A percentile compares a stretch with the other conserved stretches of the same genome.
phyloP scores from a whole-genome alignment of 2,888 invertebrate genomes.

The Tetramorium bicarinatum region DNA sequence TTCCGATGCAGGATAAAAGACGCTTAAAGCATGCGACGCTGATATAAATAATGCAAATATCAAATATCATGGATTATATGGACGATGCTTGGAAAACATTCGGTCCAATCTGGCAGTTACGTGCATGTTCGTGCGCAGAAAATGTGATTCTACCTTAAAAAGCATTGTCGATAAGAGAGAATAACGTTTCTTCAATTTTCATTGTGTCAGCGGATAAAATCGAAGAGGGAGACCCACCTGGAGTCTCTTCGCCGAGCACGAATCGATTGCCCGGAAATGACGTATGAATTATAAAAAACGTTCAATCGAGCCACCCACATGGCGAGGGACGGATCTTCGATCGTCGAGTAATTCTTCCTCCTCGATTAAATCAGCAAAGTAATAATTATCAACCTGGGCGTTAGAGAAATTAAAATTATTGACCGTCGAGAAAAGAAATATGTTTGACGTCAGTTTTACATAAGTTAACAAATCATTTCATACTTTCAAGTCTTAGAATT shows the following conservation, averaged over 20 bases:
- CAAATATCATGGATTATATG: neutral
- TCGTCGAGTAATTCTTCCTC: neutral
- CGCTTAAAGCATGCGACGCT: neutral
- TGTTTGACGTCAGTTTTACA: neutral
- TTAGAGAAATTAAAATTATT: neutral
- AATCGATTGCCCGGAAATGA: constrained; percentile 31
- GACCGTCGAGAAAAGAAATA: neutral
- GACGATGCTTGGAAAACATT: constrained; percentile 13
- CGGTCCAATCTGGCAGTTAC: neutral
- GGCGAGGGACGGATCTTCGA: neutral
- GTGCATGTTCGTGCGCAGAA: neutral
- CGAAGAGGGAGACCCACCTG: neutral
- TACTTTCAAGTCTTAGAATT: neutral
- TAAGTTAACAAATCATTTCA: neutral
- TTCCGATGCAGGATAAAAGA: neutral
- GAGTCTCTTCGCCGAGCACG: neutral
- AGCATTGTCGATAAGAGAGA: neutral
- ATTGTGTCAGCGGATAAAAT: constrained; percentile 1
- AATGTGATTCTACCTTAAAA: constrained; percentile 23
- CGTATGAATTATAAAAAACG: constrained; percentile 19
- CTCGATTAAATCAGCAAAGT: neutral
- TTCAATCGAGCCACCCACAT: neutral
- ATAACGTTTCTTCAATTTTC: constrained; percentile 20
- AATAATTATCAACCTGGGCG: neutral
- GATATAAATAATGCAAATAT: neutral